Evolutionary conservation across 2,888 invertebrate genomes (phyloP), one percentile per base, ranked within the genome.

Genomic region (Polietes domitor): DNA sequence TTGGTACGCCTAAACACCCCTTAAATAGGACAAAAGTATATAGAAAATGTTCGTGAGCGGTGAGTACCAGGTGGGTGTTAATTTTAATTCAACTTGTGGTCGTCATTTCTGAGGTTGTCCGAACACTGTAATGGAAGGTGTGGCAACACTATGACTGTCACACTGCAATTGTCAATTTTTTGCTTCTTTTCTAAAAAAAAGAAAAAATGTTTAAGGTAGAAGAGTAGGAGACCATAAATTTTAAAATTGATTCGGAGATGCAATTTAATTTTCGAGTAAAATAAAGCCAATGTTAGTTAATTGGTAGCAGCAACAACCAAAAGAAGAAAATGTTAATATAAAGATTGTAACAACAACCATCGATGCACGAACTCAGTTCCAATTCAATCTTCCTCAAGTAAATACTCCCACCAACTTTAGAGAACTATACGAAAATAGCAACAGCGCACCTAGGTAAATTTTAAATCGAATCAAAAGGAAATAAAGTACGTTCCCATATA

Each of bases 241-340:
- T 19, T 37, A 32, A 17, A 65, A 37, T 37, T 26, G 10, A 37
- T n/a, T n/a, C n/a, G n/a, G n/a, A n/a, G n/a, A n/a, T n/a, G n/a
- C n/a, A n/a, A n/a, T n/a, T n/a, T n/a, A n/a, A n/a, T n/a, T 15
- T 26, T 41, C 19, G 37, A 7, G 5, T 41, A 65, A 32, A 28
- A 63, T n/a, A 6, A 63, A 19, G 17, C 21, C 17, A n/a, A 61
- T n/a, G n/a, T n/a, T n/a, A n/a, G 28, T 3, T 3, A 15, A 47
- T 6, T n/a, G 12, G 47, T 53, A 19, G 17, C n/a, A 47, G 65
- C 12, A 5, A 3, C 77, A 47, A 19, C 72, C 47, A 55, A 41
- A 55, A 55, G 47, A 37, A 78, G 82, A 87, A 83, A 86, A 87
- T 88, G 88, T 87, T 89, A 89, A 88, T 87, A 87, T 58, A 58